These are phyloP conservation scores for Hydrocynus forskahlii DNA, from an alignment of 2,797 vertebrate genomes.

Conservation along the genomic window DNA sequence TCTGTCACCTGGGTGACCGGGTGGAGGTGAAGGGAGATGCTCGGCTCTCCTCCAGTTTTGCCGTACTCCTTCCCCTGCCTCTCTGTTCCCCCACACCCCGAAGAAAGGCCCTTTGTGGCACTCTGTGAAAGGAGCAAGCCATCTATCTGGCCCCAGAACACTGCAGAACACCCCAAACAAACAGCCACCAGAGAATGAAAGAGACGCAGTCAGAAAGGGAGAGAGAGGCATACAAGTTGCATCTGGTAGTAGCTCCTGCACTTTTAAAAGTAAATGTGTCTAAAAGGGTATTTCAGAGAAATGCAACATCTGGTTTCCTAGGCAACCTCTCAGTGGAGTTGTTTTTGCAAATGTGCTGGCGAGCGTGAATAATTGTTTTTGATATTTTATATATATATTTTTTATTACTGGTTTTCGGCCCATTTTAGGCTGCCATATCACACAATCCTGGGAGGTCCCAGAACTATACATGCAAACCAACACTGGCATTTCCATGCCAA, in stretches of 20 bases:
- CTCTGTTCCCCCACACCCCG: slow-evolving; percentile 31
- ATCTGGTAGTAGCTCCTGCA: slow-evolving; percentile 4
- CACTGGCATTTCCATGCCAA: no score
- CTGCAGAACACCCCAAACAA: slow-evolving; percentile 29
- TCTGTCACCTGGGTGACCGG: slow-evolving; percentile 70
- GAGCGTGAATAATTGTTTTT: no score
- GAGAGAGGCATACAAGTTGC: neutral
- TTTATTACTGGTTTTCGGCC: no score
- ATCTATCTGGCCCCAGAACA: slow-evolving; percentile 28
- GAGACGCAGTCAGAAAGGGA: neutral
- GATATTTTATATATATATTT: no score
- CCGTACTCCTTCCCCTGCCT: slow-evolving; percentile 55
- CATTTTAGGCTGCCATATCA: no score
- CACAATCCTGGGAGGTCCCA: no score
- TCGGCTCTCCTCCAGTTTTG: slow-evolving; percentile 37
- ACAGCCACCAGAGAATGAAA: neutral
- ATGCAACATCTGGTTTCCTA: neutral
- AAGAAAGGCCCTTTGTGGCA: slow-evolving; percentile 55
- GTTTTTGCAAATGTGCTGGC: no score
- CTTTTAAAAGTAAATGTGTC: neutral
- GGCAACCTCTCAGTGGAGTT: no score
- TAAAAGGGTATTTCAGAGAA: neutral
- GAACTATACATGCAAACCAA: no score
- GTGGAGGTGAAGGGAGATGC: slow-evolving; percentile 57
- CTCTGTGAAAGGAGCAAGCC: slow-evolving; percentile 19